Evolutionary conservation across 1,140 invertebrate genomes (phyloP).

Genomic region (Cyclargus thomasi): DNA sequence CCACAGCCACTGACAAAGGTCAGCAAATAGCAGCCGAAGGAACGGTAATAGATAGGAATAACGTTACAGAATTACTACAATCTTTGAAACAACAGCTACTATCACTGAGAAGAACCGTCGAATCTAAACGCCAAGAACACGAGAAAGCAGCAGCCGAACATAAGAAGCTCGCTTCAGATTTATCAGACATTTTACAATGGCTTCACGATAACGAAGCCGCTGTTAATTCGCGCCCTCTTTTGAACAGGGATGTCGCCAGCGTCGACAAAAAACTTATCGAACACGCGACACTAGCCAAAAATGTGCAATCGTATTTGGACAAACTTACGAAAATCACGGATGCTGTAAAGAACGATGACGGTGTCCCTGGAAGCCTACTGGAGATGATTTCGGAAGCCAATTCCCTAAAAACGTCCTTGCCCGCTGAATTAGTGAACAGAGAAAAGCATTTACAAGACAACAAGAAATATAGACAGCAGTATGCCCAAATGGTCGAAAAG

Average conservation of each 20-base stretch:
- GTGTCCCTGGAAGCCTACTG: conserved; percentile 84
- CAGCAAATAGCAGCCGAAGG: conserved; percentile 93
- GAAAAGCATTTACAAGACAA: conserved; percentile 87
- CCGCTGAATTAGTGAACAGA: conserved; percentile 86
- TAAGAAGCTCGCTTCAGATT: conserved; percentile 85
- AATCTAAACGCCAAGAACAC: conserved; percentile 89
- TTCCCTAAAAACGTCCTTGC: conserved; percentile 84
- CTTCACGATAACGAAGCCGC: conserved; percentile 89
- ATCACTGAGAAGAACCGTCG: conserved; percentile 85
- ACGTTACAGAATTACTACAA: conserved; percentile 90
- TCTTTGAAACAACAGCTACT: conserved; percentile 89
- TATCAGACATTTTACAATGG: conserved; percentile 89
- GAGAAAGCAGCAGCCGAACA: conserved; percentile 91
- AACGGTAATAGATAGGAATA: conserved; percentile 88
- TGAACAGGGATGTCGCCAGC: conserved; percentile 85
- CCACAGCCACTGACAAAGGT: conserved; percentile 91
- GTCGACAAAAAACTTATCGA: conserved; percentile 88
- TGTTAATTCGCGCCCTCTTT: conserved; percentile 86
- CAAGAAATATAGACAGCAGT: conserved; percentile 84
- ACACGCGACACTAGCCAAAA: conserved; percentile 82
- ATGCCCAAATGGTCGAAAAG: conserved; percentile 82
- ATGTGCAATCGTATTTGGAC: conserved; percentile 83
- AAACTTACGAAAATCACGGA: conserved; percentile 82
- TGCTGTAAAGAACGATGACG: conserved; percentile 82
- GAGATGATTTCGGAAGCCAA: conserved; percentile 90